Evolutionary conservation across 1,140 invertebrate genomes (phyloP).

Genomic region (Diplogasteroides magnus): DNA sequence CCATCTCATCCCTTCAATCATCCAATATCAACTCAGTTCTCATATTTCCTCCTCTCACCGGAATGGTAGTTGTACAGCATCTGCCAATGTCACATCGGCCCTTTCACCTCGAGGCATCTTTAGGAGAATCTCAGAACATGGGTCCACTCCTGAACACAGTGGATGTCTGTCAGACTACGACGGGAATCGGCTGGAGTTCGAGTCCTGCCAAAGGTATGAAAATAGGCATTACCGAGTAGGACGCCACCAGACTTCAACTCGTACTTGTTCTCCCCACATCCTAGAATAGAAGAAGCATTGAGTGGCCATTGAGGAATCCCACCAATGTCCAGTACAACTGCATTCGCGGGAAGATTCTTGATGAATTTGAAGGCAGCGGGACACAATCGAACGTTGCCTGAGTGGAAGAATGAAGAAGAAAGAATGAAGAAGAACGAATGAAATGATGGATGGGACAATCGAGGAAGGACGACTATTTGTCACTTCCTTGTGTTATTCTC

Average conservation of each 20-base stretch:
- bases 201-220: too few relatives aligned
- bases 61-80: constrained; percentile 27
- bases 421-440: background rate
- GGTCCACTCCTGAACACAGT: too few relatives aligned
- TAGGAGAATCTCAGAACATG: constrained; percentile 24
- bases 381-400: background rate
- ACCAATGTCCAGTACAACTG: constrained; percentile 3
- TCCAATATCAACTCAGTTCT: constrained; percentile 7
- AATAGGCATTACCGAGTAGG: constrained; percentile 25
- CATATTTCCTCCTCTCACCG: background rate
- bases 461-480: constrained; percentile 6
- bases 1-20: constrained; percentile 16
- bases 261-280: constrained; percentile 32
- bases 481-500: background rate
- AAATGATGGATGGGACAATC: constrained; percentile 6
- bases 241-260: constrained; percentile 15
- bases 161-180: too few relatives aligned
- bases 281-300: constrained; percentile 6
- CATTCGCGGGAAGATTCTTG: background rate
- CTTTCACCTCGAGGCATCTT: constrained; percentile 5
- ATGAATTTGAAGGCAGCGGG: background rate
- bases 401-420: background rate
- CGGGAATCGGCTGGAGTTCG: too few relatives aligned
- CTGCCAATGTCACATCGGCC: constrained; percentile 19
- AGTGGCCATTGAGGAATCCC: background rate